Conservation (phyloP, 1,140 invertebrate genomes). For the Choristoneura fumiferana region DNA sequence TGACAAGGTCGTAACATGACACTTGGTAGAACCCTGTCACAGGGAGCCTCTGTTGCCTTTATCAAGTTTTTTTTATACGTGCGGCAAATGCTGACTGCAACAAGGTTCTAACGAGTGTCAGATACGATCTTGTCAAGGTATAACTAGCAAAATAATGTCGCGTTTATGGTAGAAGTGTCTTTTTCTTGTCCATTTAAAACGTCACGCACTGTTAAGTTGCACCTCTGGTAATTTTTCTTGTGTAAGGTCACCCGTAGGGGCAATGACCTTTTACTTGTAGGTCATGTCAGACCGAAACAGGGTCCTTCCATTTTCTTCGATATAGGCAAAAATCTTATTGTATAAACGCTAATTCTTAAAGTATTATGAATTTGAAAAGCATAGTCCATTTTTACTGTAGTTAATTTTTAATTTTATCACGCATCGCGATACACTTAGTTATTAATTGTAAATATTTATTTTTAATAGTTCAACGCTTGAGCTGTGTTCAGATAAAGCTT, state of each 20-base stretch:
- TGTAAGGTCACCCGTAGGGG: background rate
- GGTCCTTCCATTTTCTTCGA: conserved; percentile 55
- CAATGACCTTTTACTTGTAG: conserved; percentile 25
- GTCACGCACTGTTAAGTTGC: too few relatives aligned
- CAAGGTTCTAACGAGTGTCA: too few relatives aligned
- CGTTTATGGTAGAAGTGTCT: too few relatives aligned
- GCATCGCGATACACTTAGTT: conserved; percentile 40
- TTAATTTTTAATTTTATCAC: conserved; percentile 33
- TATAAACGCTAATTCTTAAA: conserved; percentile 52
- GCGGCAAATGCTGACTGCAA: too few relatives aligned
- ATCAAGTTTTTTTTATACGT: too few relatives aligned
- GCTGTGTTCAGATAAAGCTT: conserved; percentile 38
- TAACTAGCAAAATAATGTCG: too few relatives aligned
- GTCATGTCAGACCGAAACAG: conserved; percentile 53
- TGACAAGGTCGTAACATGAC: too few relatives aligned
- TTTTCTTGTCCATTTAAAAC: too few relatives aligned
- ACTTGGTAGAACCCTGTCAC: too few relatives aligned
- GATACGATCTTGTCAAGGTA: too few relatives aligned
- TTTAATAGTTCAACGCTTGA: conserved; percentile 42
- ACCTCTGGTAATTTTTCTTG: background rate
- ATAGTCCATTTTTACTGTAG: conserved; percentile 46
- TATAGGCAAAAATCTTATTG: conserved; percentile 50
- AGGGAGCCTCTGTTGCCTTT: too few relatives aligned
- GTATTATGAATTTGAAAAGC: conserved; percentile 46
- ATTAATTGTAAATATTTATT: conserved; percentile 58